phyloP scores from a whole-genome alignment of 2,888 invertebrate species.

The Drosophila rellima region DNA sequence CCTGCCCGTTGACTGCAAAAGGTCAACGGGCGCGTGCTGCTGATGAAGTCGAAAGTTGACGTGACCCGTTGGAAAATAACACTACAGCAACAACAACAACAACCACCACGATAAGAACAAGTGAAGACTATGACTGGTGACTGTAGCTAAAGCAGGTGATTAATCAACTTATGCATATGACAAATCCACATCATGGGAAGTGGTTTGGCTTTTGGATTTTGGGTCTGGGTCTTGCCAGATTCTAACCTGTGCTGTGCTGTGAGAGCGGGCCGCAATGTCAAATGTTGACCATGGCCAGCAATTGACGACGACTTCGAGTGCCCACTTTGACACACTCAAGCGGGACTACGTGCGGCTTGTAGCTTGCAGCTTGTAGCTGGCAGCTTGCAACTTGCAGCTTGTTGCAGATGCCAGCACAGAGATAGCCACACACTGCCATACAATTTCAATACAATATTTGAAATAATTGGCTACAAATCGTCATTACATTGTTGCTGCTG shows the following conservation, averaged over 20 bases:
- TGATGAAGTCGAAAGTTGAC: constrained; percentile 62
- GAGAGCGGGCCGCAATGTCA: constrained; percentile 48
- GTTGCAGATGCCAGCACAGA: constrained; percentile 65
- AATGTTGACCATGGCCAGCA: constrained; percentile 55
- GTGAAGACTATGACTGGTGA: constrained; percentile 15
- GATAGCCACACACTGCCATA: constrained; percentile 75
- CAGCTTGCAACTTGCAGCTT: constrained; percentile 10
- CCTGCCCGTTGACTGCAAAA: constrained; percentile 51
- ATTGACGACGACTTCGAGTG: constrained; percentile 51
- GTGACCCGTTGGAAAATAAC: constrained; percentile 61
- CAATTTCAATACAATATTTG: constrained; percentile 83
- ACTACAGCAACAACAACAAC: constrained; percentile 2
- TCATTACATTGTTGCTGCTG: constrained; percentile 71
- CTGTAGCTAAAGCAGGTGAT: constrained; percentile 49
- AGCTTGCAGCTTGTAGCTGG: constrained; percentile 10
- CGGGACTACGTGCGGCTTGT: constrained; percentile 52
- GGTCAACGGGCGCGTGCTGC: constrained; percentile 77
- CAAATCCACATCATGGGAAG: constrained; percentile 60
- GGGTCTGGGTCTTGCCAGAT: constrained; percentile 1
- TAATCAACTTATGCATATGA: constrained; percentile 64
- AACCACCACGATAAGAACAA: neutral
- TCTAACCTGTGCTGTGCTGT: constrained; percentile 26
- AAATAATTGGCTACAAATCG: constrained; percentile 85
- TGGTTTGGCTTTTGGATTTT: constrained; percentile 1
- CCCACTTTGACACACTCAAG: constrained; percentile 63